Percentiles rank a stretch among this genome's conserved stretches.
phyloP scores from a whole-genome alignment of 2,113 vertebrate species.

The Oncorhynchus gorbuscha region DNA sequence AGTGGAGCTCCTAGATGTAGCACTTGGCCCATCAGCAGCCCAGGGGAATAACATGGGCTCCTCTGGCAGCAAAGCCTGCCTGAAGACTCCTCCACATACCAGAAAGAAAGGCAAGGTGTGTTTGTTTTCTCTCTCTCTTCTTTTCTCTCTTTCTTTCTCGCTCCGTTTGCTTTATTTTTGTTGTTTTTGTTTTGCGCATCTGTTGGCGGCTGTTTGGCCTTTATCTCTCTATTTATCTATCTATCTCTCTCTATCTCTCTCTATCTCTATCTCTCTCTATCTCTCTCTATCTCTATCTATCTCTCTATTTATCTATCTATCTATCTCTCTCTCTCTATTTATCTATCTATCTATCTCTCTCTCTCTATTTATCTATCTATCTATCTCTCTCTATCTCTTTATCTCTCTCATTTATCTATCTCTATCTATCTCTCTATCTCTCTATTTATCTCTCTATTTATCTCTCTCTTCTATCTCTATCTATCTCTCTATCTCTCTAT shows the following conservation, averaged over 20 bases:
- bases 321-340: neutral
- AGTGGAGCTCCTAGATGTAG: neutral
- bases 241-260: neutral
- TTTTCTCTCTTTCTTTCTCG: too few relatives aligned
- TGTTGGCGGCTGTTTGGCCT: neutral
- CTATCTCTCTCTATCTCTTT: too few relatives aligned
- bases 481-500: too few relatives aligned
- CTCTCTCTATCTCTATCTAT: too few relatives aligned
- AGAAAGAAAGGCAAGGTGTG: slow-evolving; percentile 29
- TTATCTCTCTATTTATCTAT: neutral
- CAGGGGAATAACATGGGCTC: slow-evolving; percentile 39
- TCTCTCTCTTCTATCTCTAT: too few relatives aligned
- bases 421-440: too few relatives aligned
- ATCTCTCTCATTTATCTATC: too few relatives aligned
- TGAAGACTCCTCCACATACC: slow-evolving; percentile 12
- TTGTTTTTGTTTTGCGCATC: neutral
- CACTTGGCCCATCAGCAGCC: neutral
- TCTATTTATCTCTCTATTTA: too few relatives aligned
- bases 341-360: fast-evolving
- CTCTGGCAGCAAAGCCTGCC: slow-evolving; percentile 31
- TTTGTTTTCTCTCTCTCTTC: neutral
- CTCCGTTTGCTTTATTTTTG: neutral
- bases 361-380: neutral
- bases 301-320: neutral
- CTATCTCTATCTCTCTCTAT: neutral